Percentiles rank a stretch among this genome's conserved stretches.
Evolutionary conservation across 2,888 invertebrate species (phyloP).

Genomic region (Nephrotoma guestfalica): DNA sequence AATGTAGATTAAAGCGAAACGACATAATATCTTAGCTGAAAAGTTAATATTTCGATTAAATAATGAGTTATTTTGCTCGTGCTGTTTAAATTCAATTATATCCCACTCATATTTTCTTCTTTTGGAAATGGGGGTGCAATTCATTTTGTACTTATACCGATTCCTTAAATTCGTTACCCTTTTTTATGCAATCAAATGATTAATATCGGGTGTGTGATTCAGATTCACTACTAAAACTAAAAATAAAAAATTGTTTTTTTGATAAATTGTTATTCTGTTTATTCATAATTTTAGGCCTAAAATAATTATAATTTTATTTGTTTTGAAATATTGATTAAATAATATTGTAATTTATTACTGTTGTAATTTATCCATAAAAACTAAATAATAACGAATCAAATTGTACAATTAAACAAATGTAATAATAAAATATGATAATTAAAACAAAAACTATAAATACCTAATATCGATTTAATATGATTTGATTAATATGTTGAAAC

Average conservation of each 20-base stretch:
- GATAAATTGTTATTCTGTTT: neutral
- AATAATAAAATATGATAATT: neutral
- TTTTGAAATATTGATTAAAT: neutral
- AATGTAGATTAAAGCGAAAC: too few species aligned
- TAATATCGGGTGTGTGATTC: too few species aligned
- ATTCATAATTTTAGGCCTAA: neutral
- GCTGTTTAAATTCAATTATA: too few species aligned
- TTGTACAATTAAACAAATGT: neutral
- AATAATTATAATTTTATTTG: neutral
- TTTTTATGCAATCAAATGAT: too few species aligned
- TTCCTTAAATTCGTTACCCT: too few species aligned
- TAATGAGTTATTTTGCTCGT: too few species aligned
- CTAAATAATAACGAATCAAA: neutral
- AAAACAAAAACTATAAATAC: neutral
- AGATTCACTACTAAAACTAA: too few species aligned
- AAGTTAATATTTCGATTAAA: too few species aligned
- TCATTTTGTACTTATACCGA: too few species aligned
- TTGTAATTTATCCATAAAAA: neutral
- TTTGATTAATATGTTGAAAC: neutral
- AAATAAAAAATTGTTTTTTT: neutral
- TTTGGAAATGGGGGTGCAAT: too few species aligned
- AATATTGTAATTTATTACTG: neutral
- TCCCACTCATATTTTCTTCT: too few species aligned
- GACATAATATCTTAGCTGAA: too few species aligned
- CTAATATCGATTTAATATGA: neutral